These are phyloP conservation scores for Alosa sapidissima DNA, from an alignment of 2,797 vertebrate species.

Conservation along the genomic window DNA sequence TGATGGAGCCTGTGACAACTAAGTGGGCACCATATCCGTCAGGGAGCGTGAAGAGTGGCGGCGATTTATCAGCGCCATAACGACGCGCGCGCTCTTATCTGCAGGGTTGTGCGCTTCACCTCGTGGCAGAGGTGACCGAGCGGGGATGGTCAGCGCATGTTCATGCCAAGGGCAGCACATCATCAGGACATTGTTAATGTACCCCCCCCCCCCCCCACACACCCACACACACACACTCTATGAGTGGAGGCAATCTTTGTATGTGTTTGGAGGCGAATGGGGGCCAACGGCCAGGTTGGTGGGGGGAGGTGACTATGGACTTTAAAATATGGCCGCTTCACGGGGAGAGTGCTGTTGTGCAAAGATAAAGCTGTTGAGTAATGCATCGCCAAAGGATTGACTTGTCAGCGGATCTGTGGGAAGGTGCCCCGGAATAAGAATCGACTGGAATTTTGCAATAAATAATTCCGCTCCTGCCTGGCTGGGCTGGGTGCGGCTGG, in stretches of 20 bases:
- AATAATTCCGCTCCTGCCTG: constrained; percentile 34
- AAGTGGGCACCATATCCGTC: constrained; percentile 33
- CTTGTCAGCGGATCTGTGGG: constrained; percentile 48
- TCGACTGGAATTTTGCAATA: constrained; percentile 47
- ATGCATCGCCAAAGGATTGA: constrained; percentile 51
- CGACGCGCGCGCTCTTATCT: constrained; percentile 36
- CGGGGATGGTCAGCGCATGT: not conserved
- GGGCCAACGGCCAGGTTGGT: not conserved
- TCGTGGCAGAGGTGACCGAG: constrained; percentile 18
- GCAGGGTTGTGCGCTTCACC: constrained; percentile 25
- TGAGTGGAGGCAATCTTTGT: constrained; percentile 16
- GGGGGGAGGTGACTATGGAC: not conserved
- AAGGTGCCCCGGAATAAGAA: constrained; percentile 51
- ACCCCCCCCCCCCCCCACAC: not conserved
- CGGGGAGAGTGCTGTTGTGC: constrained; percentile 45
- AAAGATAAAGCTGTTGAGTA: constrained; percentile 58
- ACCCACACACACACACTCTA: not conserved
- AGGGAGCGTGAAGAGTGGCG: constrained; percentile 29
- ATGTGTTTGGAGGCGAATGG: not conserved
- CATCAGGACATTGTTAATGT: constrained; percentile 45
- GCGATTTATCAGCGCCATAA: constrained; percentile 39
- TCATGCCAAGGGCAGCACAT: constrained; percentile 34
- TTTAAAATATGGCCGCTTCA: constrained; percentile 47
- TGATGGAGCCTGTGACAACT: not conserved
- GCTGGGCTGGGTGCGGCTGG: not conserved